Conservation (phyloP, 2,888 invertebrate species). For the Apamea anceps region DNA sequence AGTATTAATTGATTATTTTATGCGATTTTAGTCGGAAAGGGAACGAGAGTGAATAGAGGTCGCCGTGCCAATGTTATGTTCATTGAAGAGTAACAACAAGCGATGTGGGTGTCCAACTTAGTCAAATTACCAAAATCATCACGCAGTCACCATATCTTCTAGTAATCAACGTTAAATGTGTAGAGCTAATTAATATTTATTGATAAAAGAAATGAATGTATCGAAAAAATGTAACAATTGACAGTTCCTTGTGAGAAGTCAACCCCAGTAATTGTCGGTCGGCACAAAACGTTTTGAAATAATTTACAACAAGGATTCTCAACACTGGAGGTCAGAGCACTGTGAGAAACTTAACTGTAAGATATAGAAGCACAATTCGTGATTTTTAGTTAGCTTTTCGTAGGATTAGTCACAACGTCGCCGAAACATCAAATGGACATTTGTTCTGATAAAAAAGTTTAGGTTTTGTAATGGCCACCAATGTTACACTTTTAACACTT, state of each 20-base stretch:
- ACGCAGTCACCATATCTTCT: constrained; percentile 71
- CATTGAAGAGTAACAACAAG: constrained; percentile 89
- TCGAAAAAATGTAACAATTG: constrained; percentile 85
- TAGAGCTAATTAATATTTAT: constrained; percentile 69
- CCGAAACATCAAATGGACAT: constrained; percentile 91
- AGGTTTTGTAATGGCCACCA: constrained; percentile 91
- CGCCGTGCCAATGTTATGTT: constrained; percentile 89
- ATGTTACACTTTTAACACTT: constrained; percentile 88
- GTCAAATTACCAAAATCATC: constrained; percentile 77
- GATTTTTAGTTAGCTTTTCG: constrained; percentile 81
- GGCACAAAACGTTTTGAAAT: constrained; percentile 83
- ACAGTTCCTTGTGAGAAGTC: constrained; percentile 88
- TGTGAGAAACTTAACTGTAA: constrained; percentile 72
- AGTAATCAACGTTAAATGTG: constrained; percentile 59
- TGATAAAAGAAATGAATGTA: constrained; percentile 77
- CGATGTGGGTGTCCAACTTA: constrained; percentile 82
- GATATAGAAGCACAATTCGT: constrained; percentile 78
- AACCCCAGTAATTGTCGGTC: constrained; percentile 86
- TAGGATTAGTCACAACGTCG: constrained; percentile 89
- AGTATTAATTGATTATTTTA: constrained; percentile 60
- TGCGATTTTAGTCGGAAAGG: constrained; percentile 76
- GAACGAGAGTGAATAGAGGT: constrained; percentile 84
- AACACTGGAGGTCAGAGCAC: constrained; percentile 76
- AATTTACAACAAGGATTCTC: constrained; percentile 74
- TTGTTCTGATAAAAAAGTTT: constrained; percentile 90